Base-by-base conservation (phyloP, 2,888 invertebrate species). In the Seira ritae region DNA sequence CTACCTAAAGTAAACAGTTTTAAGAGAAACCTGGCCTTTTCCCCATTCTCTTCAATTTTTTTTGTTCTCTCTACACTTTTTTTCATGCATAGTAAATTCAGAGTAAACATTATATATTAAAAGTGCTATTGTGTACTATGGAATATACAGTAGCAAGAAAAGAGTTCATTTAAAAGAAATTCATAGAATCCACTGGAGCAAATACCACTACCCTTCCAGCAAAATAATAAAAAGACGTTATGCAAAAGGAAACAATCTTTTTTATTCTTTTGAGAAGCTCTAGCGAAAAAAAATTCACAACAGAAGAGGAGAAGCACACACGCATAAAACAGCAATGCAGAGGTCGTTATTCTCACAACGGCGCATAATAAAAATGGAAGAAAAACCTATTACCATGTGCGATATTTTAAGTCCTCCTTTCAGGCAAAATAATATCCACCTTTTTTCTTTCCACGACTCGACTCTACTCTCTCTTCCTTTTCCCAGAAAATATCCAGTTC, bases 401-500 rank as follows among this genome's bases (percentile, higher is more conserved):
- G 22, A 78, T 71, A 71, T 71, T 78, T 78, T 71, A 78, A 78
- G 71, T 65, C 46, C 62, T 78, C 37, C 46, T 42, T 65, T 37
- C 20, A n/a, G 37, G 37, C 20, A 46, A 55, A 37, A 76, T 10
- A 46, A 68, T 62, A 70, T 70, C 65, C 67, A 65, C 70, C 22
- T 70, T 46, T 71, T 42, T 50, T 50, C 68, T 31, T 31, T 8
- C 31, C 31, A n/a, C n/a, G n/a, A n/a, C n/a, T n/a, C n/a, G n/a
- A n/a, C n/a, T n/a, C n/a, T n/a, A 50, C 42, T 62, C 10, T 24
- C 15, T 12, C 42, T 55, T 20, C 76, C n/a, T n/a, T n/a, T n/a
- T n/a, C n/a, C n/a, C n/a, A n/a, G n/a, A n/a, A n/a, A n/a, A n/a
- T n/a, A n/a, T n/a, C n/a, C n/a, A n/a, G n/a, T n/a, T n/a, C n/a